Evolutionary conservation across 1,140 invertebrate species (phyloP).

Genomic region (Bombus pascuorum): DNA sequence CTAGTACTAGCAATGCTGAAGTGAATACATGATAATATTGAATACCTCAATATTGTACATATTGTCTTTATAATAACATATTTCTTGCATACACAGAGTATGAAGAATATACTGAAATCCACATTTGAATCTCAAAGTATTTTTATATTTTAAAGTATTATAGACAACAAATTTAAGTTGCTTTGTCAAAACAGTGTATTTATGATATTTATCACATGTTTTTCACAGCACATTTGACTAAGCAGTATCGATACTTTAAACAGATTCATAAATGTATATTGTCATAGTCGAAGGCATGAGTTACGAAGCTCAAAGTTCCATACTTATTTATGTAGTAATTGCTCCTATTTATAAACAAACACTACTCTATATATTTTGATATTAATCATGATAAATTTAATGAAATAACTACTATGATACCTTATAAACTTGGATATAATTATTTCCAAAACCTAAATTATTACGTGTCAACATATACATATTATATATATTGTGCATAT

Average conservation of each 20-base stretch:
- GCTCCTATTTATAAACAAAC: constrained; percentile 5
- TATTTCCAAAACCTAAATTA: constrained; percentile 15
- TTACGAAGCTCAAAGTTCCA: constrained; percentile 5
- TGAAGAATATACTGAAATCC: neutral
- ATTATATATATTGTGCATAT: too few species aligned
- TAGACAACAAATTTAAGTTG: neutral
- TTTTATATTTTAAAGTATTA: neutral
- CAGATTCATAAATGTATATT: constrained; percentile 19
- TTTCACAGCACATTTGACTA: constrained; percentile 8
- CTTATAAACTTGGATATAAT: neutral
- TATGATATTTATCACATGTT: constrained; percentile 1
- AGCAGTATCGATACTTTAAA: neutral
- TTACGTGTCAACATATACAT: neutral
- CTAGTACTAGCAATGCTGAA: constrained; percentile 26
- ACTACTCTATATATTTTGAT: neutral
- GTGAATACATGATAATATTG: constrained; percentile 39
- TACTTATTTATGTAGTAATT: neutral
- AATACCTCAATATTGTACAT: neutral
- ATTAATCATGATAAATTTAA: neutral
- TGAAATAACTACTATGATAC: constrained; percentile 4
- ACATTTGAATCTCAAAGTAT: neutral
- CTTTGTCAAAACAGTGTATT: neutral
- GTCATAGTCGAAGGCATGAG: constrained; percentile 16
- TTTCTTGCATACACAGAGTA: neutral
- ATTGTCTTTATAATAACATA: neutral